Evolutionary conservation across 2,797 vertebrate species (phyloP), one percentile per base, ranked within the genome.

Genomic region (Arrhamphus sclerolepis): DNA sequence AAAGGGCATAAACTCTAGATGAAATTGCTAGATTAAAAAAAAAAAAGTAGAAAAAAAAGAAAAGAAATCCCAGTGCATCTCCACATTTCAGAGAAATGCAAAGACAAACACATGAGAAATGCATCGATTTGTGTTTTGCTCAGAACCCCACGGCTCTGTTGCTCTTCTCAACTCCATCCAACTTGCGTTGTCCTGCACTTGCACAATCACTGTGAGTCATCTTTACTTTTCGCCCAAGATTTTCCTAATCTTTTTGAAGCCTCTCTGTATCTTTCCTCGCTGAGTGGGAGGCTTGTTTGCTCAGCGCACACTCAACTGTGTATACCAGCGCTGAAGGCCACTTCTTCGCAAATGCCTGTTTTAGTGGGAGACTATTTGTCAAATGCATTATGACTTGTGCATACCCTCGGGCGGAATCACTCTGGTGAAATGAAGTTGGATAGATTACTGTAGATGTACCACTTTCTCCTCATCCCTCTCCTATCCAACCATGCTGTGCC

Each of bases 361-460:
- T 91, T 91, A 89, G 87, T 82, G 75, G 85, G 86, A 89, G 89
- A 92, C 90, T 91, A 90, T 93, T 92, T 93, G 91, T 92, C 88
- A 91, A 92, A 93, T 90, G 91, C 91, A 92, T 92, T 91, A 93
- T 89, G 91, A 91, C 91, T 93, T 89, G 89, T 89, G 87, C 82
- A 82, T 91, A 84, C 81, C 91, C 90, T 40, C 61, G 21, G 90
- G 92, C 90, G 76, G 84, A 88, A 89, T 91, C 85, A 89, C 89
- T 89, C 84, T 61, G 66, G 82, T 89, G 82, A 89, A 88, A 91
- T 88, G 89, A 91, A 93, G 90, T 90, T 90, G 88, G 91, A 90
- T 89, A 91, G 87, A 91, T 91, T 92, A 90, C 86, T 88, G 86
- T 86, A 89, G 87, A 85, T 80, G 79, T 80, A 88, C 85, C 77